These are phyloP conservation scores for Stegodyphus dumicola DNA, from an alignment of 1,140 invertebrate species.

Conservation along the genomic window DNA sequence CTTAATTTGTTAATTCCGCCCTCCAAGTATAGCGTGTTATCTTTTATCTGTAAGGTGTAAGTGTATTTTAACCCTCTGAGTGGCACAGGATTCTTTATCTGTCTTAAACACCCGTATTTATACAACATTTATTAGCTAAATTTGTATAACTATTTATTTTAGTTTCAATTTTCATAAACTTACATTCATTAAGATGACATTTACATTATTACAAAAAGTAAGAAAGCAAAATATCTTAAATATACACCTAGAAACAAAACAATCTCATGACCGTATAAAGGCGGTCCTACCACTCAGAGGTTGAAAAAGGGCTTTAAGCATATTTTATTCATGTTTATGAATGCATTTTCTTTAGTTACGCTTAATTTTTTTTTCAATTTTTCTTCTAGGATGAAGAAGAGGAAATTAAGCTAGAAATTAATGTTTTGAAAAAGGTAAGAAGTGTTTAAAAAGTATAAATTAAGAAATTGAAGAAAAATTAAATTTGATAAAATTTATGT, in stretches of 20 bases:
- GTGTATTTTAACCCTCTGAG: too few relatives aligned
- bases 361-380: neutral
- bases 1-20: too few relatives aligned
- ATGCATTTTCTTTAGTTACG: neutral
- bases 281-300: neutral
- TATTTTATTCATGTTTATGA: neutral
- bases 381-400: constrained; percentile 92
- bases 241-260: neutral
- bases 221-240: too few relatives aligned
- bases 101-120: too few relatives aligned
- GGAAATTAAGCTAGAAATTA: constrained; percentile 99
- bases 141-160: too few relatives aligned
- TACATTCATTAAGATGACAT: too few relatives aligned
- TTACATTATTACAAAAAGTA: too few relatives aligned
- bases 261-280: neutral
- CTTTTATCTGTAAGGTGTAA: too few relatives aligned
- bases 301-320: neutral
- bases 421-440: constrained; percentile 89
- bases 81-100: too few relatives aligned
- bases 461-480: neutral
- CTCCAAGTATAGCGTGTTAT: too few relatives aligned
- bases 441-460: neutral
- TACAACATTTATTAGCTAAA: too few relatives aligned
- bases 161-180: too few relatives aligned
- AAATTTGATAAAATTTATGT: neutral